Evolutionary conservation across 1,140 invertebrate genomes (phyloP).

Genomic region (Aphis gossypii): DNA sequence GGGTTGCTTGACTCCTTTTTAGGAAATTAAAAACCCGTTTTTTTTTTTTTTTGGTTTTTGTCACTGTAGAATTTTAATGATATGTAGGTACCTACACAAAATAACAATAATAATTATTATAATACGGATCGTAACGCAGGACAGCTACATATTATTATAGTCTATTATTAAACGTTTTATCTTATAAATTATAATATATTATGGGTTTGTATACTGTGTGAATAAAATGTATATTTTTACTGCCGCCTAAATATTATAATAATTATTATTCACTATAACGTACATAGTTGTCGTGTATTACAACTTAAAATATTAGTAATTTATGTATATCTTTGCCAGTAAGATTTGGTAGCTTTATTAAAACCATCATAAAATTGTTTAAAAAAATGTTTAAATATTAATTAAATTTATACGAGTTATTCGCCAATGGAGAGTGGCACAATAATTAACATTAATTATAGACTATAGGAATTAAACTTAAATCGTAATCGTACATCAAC

Average conservation of each 20-base stretch:
- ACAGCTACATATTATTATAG: not conserved
- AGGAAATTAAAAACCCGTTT: conserved; percentile 21
- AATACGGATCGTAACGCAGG: not conserved
- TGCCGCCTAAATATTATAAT: not conserved
- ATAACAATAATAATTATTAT: conserved; percentile 1
- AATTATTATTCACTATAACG: not conserved
- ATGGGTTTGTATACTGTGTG: not conserved
- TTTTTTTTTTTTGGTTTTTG: not conserved
- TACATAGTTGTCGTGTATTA: not conserved
- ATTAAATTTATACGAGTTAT: not conserved
- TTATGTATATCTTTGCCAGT: not conserved
- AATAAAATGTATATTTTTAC: not conserved
- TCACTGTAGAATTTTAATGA: conserved; percentile 4
- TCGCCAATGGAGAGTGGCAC: too few relatives aligned
- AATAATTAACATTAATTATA: too few relatives aligned
- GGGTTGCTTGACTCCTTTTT: conserved; percentile 30
- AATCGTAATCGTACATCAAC: not conserved
- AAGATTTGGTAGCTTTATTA: not conserved
- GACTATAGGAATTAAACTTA: too few relatives aligned
- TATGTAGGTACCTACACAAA: conserved; percentile 6
- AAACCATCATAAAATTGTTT: too few relatives aligned
- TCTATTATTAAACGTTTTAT: conserved; percentile 14
- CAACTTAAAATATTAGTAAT: not conserved
- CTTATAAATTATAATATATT: conserved; percentile 14
- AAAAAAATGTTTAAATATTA: too few relatives aligned